Percentiles rank a stretch among this genome's conserved stretches.
Conservation (phyloP, 2,888 invertebrate genomes). For the Spodoptera littoralis region DNA sequence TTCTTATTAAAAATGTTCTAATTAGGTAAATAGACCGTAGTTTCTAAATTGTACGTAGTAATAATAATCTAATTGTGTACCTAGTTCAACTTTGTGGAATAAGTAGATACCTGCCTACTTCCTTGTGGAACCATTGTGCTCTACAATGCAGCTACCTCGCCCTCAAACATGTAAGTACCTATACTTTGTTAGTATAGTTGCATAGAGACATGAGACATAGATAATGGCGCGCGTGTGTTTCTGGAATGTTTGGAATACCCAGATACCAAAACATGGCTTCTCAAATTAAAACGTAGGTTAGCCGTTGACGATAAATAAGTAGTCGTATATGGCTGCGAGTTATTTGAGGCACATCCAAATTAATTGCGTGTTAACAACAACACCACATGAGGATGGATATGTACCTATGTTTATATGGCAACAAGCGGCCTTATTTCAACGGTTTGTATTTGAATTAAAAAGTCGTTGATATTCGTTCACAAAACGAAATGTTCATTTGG, state of each 20-base stretch:
- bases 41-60: no score
- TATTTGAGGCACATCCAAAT: conserved; percentile 32
- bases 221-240: conserved; percentile 52
- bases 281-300: neutral
- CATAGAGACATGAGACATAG: conserved; percentile 61
- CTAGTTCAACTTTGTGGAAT: no score
- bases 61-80: no score
- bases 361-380: conserved; percentile 34
- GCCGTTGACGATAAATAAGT: no score
- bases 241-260: conserved; percentile 54
- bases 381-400: conserved; percentile 22
- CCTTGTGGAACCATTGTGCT: conserved; percentile 2
- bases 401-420: neutral
- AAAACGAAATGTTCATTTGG: conserved; percentile 12
- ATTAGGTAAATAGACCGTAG: no score
- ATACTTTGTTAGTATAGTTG: conserved; percentile 62
- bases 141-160: conserved; percentile 17
- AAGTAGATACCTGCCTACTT: neutral
- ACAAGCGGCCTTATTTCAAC: neutral
- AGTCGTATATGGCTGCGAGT: conserved; percentile 13
- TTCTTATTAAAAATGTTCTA: no score
- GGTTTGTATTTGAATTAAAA: conserved; percentile 24
- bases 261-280: conserved; percentile 16
- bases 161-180: conserved; percentile 3
- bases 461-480: conserved; percentile 19